Evolutionary conservation across 2,113 vertebrate species (phyloP).

Genomic region (Grammomys dolichurus): DNA sequence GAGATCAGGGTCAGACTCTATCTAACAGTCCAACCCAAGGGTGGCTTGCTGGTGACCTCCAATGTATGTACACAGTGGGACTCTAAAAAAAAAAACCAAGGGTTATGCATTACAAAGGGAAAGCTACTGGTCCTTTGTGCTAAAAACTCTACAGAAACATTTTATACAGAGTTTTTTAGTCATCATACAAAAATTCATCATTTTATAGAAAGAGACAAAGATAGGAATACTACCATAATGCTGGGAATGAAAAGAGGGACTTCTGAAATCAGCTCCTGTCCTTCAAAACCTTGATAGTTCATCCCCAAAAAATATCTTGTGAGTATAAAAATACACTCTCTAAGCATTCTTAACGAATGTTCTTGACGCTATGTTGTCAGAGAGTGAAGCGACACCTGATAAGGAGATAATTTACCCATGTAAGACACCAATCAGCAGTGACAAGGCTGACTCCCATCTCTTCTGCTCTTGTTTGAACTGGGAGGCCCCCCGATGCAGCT

Average conservation of each 20-base stretch:
- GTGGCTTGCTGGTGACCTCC: neutral
- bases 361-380: conserved; percentile 39
- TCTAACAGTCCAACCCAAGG: neutral
- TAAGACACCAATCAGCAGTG: conserved; percentile 68
- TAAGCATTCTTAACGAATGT: conserved; percentile 2
- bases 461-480: neutral
- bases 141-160: neutral
- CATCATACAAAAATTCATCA: conserved; percentile 19
- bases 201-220: conserved; percentile 25
- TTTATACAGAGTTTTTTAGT: neutral
- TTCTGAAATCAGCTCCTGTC: conserved; percentile 34
- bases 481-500: neutral
- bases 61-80: rapidly evolving
- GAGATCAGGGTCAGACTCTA: neutral
- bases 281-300: conserved; percentile 38
- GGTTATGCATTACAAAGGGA: neutral
- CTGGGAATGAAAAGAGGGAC: neutral
- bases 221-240: neutral
- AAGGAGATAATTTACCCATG: conserved; percentile 64
- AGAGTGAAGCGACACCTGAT: conserved; percentile 68
- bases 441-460: conserved; percentile 43
- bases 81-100: neutral
- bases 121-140: neutral
- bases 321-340: conserved; percentile 41
- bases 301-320: neutral